Evolutionary conservation across 2,888 invertebrate species (phyloP).

Genomic region (Ophion obscuratus): DNA sequence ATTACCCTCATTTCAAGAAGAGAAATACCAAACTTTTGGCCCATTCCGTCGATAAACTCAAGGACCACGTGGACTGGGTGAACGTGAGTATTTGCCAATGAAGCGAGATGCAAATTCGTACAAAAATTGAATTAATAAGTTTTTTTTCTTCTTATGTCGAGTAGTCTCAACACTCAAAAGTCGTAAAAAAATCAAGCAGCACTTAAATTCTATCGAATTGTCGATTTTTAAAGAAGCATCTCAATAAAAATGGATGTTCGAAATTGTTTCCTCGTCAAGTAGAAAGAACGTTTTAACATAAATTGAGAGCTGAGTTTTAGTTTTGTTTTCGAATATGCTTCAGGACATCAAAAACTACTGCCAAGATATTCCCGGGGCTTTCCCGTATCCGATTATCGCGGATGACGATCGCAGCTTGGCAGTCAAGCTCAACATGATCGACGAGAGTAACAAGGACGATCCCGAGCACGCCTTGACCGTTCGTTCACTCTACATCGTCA

Average conservation of each 20-base stretch:
- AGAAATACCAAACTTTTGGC: conserved; percentile 91
- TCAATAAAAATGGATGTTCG: neutral
- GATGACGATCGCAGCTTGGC: conserved; percentile 90
- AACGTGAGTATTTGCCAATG: conserved; percentile 84
- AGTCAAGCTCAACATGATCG: conserved; percentile 91
- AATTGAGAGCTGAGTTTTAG: neutral
- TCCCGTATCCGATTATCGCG: conserved; percentile 93
- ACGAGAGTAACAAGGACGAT: conserved; percentile 89
- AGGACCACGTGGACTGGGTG: conserved; percentile 91
- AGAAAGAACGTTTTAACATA: neutral
- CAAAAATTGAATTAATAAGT: neutral
- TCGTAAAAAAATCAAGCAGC: neutral
- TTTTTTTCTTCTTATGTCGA: neutral
- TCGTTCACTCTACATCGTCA: conserved; percentile 92
- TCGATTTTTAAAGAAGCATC: neutral
- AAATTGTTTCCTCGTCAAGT: neutral
- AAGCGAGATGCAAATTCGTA: neutral
- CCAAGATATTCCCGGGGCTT: conserved; percentile 88
- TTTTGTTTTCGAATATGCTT: neutral
- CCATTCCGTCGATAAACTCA: conserved; percentile 91
- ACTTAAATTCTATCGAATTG: neutral
- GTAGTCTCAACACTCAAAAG: neutral
- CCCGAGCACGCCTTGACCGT: conserved; percentile 89
- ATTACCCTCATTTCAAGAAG: conserved; percentile 89
- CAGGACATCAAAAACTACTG: conserved; percentile 90